Evolutionary conservation across 1,140 invertebrate genomes (phyloP).

Genomic region (Sycobia sp.): DNA sequence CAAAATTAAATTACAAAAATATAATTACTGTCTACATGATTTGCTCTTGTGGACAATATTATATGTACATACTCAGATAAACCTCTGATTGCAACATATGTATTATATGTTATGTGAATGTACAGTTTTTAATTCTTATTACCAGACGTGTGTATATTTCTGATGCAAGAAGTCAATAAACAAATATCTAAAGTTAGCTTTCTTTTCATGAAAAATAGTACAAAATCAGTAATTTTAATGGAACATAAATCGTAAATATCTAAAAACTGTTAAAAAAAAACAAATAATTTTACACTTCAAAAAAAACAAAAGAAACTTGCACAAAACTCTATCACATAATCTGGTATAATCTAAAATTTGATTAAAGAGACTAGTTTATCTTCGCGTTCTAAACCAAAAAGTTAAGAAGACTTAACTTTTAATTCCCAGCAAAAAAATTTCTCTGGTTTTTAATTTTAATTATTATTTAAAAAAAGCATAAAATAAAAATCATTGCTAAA

Average conservation of each 20-base stretch:
- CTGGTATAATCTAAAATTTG: slow-evolving; percentile 23
- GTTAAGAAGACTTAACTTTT: slow-evolving; percentile 3
- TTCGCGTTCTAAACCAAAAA: slow-evolving; percentile 12
- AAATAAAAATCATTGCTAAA: no score
- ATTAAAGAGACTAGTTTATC: slow-evolving; percentile 18
- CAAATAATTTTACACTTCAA: slow-evolving; percentile 5
- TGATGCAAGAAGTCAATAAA: background rate
- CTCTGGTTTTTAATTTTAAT: slow-evolving; percentile 2
- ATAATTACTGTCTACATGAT: slow-evolving; percentile 38
- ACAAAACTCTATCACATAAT: slow-evolving; percentile 17
- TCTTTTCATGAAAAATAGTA: slow-evolving; percentile 10
- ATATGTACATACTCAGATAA: slow-evolving; percentile 35
- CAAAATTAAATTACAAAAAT: slow-evolving; percentile 48
- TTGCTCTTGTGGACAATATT: slow-evolving; percentile 10
- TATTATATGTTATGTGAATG: slow-evolving; percentile 13
- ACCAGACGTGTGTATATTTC: slow-evolving; percentile 3
- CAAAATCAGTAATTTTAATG: slow-evolving; percentile 1
- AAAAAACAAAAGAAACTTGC: background rate
- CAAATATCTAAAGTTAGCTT: background rate
- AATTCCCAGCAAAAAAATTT: slow-evolving; percentile 28
- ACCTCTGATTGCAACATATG: slow-evolving; percentile 31
- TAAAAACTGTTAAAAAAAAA: slow-evolving; percentile 2
- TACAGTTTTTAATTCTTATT: slow-evolving; percentile 25
- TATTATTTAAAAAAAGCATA: background rate
- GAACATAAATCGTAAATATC: background rate